Percentiles rank a stretch among this genome's conserved stretches.
Conservation (phyloP, 2,888 invertebrate species). For the Amiota mariae region DNA sequence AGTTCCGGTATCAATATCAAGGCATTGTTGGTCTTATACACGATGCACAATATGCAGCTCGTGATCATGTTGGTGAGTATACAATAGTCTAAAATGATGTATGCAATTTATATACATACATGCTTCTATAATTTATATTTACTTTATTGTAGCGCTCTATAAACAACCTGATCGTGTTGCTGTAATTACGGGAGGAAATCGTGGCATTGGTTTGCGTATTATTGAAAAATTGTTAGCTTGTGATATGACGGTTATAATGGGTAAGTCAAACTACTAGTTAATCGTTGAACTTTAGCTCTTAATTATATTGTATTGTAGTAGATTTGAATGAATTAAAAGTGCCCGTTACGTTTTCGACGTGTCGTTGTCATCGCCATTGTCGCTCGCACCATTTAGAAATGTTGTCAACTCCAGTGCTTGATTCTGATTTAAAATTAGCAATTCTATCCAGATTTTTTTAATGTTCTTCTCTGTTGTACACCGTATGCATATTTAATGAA, state of each 20-base stretch:
- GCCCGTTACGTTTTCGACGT: too few species aligned
- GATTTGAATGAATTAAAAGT: too few species aligned
- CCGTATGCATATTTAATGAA: too few species aligned
- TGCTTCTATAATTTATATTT: not conserved
- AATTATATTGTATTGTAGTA: too few species aligned
- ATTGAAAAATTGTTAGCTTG: constrained; percentile 84
- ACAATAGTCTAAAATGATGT: constrained; percentile 29
- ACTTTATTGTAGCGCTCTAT: constrained; percentile 77
- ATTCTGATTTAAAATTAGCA: too few species aligned
- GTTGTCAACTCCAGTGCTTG: too few species aligned
- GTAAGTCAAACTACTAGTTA: constrained; percentile 73
- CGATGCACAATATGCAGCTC: constrained; percentile 62
- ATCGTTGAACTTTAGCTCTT: not conserved
- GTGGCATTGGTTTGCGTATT: constrained; percentile 87
- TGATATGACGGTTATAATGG: constrained; percentile 84
- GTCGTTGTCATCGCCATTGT: too few species aligned
- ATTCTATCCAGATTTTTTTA: too few species aligned
- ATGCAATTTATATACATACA: constrained; percentile 30
- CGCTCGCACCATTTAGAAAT: too few species aligned
- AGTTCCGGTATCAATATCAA: constrained; percentile 69
- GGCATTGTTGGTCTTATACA: constrained; percentile 69
- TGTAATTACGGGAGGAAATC: constrained; percentile 89
- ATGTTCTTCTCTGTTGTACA: too few species aligned
- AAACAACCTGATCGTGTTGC: constrained; percentile 81
- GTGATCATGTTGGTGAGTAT: constrained; percentile 71